phyloP scores from a whole-genome alignment of 1,140 invertebrate species.

The Onthophagus taurus region DNA sequence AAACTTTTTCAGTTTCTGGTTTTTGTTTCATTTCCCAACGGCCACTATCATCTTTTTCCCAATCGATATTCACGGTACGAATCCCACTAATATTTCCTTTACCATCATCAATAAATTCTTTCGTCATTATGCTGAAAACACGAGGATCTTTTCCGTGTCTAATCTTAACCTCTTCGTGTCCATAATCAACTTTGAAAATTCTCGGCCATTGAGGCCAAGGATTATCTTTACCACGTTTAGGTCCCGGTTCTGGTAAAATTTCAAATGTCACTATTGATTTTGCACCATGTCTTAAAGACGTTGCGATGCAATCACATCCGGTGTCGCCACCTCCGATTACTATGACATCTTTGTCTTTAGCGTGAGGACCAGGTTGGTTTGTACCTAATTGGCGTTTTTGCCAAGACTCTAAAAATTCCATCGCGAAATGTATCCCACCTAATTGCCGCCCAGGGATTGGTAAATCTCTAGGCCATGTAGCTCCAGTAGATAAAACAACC shows the following conservation, averaged over 20 bases:
- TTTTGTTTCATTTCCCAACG: slow-evolving; percentile 92
- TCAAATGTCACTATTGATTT: slow-evolving; percentile 94
- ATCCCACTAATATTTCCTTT: slow-evolving; percentile 85
- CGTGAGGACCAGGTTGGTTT: slow-evolving; percentile 48
- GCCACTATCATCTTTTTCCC: slow-evolving; percentile 86
- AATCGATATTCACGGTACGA: slow-evolving; percentile 81
- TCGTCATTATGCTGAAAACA: slow-evolving; percentile 86
- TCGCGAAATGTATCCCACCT: slow-evolving; percentile 90
- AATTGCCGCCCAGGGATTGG: slow-evolving; percentile 59
- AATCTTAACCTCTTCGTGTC: slow-evolving; percentile 85
- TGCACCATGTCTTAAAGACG: slow-evolving; percentile 93
- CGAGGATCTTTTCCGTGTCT: slow-evolving; percentile 91
- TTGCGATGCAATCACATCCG: slow-evolving; percentile 99
- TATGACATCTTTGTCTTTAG: slow-evolving; percentile 91
- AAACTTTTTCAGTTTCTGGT: slow-evolving; percentile 70
- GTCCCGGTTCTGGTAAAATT: slow-evolving; percentile 88
- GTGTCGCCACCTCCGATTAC: slow-evolving; percentile 98
- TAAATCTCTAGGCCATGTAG: slow-evolving; percentile 93
- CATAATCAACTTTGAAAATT: slow-evolving; percentile 96
- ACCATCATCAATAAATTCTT: slow-evolving; percentile 90
- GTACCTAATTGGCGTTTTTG: slow-evolving; percentile 88
- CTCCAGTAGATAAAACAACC: slow-evolving; percentile 81
- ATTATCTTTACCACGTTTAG: slow-evolving; percentile 70
- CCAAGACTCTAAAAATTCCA: slow-evolving; percentile 95
- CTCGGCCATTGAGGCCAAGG: slow-evolving; percentile 98